Base-by-base conservation (phyloP, 2,797 vertebrate genomes). In the Enteromius fasciolatus region DNA sequence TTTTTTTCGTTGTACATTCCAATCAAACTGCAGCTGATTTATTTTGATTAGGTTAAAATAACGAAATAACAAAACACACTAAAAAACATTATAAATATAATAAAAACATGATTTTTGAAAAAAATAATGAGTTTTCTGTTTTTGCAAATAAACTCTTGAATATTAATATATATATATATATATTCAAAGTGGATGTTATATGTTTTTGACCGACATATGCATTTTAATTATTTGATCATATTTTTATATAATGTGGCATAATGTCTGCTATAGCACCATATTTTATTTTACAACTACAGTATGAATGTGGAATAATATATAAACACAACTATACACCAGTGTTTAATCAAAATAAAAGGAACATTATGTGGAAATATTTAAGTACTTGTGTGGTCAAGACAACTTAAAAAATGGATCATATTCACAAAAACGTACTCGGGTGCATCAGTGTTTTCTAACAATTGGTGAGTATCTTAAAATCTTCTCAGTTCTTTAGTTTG, bases 401-500 rank as follows among this genome's bases (percentile, higher is more conserved):
- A 78, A 77, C 18, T 20, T 12, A 69, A 28, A 67, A 67, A 76
- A 15, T 31, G 6, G 20, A 25, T 57, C 3, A 1, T 74, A 63
- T 33, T 48, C 48, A 73, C 31, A 69, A n/a, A 77, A 25, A 39
- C 2, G 28, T 31, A 10, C 70, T 54, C 28, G 2, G 3, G 41
- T 23, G 4, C 23, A 20, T 63, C 50, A 17, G 48, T 28, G 10
- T 63, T 63, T 15, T 61, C 39, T 54, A 44, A 46, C n/a, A 41
- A 3, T 28, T 57, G 59, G 5, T 31, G 14, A 28, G 25, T 15
- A 17, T 63, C 11, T 28, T 31, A 7, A 61, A 10, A n/a, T 44
- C 61, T 72, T 41, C 25, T 61, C 15, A 20, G 44, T 79, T 67
- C 61, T 46, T 92, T 84, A 90, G 20, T 93, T 89, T 80, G 84